Evolutionary conservation across 2,797 vertebrate genomes (phyloP).

Genomic region (Pyrocephalus nanus): DNA sequence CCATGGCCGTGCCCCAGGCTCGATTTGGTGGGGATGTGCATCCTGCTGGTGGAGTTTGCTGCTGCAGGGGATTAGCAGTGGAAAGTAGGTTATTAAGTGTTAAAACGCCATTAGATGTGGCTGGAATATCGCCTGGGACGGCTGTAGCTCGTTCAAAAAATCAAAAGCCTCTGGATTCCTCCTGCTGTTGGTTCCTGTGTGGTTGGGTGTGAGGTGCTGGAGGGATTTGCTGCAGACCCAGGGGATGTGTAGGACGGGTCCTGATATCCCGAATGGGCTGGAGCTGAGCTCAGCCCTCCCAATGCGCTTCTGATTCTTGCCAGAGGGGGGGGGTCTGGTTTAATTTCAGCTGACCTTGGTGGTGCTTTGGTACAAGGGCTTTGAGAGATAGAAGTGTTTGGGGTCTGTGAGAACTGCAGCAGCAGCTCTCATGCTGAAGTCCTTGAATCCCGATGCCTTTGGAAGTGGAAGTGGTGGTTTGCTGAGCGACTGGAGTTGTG

Average conservation of each 20-base stretch:
- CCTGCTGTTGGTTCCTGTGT: background rate
- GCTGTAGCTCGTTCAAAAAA: background rate
- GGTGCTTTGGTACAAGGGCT: background rate
- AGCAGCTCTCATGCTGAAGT: background rate
- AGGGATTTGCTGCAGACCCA: background rate
- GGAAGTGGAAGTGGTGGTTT: background rate
- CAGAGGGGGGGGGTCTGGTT: background rate
- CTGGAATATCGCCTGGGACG: background rate
- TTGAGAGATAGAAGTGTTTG: background rate
- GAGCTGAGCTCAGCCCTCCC: background rate
- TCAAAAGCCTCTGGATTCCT: background rate
- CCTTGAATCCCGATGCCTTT: background rate
- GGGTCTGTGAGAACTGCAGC: background rate
- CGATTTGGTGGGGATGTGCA: background rate
- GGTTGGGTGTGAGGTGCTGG: background rate
- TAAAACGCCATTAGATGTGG: background rate
- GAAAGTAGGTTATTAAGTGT: constrained; percentile 33
- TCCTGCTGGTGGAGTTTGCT: background rate
- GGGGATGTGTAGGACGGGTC: background rate
- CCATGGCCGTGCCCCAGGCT: background rate
- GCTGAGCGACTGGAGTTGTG: background rate
- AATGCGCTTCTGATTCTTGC: background rate
- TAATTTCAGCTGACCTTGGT: background rate
- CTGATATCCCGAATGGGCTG: accelerated
- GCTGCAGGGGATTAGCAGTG: background rate